Conservation (phyloP, 2,888 invertebrate species). For the Hedychridium roseum region DNA sequence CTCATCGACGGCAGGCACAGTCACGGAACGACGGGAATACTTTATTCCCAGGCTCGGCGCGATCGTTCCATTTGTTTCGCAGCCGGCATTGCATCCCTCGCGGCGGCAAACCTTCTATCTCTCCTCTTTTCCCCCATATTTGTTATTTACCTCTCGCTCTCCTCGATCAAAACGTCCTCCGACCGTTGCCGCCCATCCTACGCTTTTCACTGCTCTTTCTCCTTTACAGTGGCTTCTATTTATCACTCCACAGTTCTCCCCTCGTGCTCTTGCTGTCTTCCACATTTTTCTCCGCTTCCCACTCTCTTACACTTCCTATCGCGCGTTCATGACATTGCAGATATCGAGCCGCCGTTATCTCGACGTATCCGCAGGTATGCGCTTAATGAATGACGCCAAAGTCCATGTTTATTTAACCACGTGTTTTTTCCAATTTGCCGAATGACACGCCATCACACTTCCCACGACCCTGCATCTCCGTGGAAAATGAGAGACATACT, state of each 20-base stretch:
- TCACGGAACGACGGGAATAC: slow-evolving; percentile 40
- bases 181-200: background rate
- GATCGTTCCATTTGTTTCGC: slow-evolving; percentile 52
- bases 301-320: slow-evolving; percentile 4
- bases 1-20: slow-evolving; percentile 19
- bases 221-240: slow-evolving; percentile 7
- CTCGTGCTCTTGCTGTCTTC: too few species aligned
- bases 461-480: too few species aligned
- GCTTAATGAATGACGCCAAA: slow-evolving; percentile 34
- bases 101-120: slow-evolving; percentile 43
- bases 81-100: slow-evolving; percentile 45
- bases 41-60: slow-evolving; percentile 45
- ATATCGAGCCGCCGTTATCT: slow-evolving; percentile 43
- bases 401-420: slow-evolving; percentile 37
- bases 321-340: slow-evolving; percentile 34
- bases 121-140: slow-evolving; percentile 38
- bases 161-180: too few species aligned
- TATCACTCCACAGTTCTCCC: slow-evolving; percentile 4
- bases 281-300: background rate
- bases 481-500: too few species aligned
- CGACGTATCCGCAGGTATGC: slow-evolving; percentile 39
- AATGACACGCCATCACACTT: slow-evolving; percentile 23
- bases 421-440: slow-evolving; percentile 31
- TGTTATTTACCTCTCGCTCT: background rate
- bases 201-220: slow-evolving; percentile 5